Conservation (phyloP, 2,888 invertebrate genomes). For the Eristalis tenax region DNA sequence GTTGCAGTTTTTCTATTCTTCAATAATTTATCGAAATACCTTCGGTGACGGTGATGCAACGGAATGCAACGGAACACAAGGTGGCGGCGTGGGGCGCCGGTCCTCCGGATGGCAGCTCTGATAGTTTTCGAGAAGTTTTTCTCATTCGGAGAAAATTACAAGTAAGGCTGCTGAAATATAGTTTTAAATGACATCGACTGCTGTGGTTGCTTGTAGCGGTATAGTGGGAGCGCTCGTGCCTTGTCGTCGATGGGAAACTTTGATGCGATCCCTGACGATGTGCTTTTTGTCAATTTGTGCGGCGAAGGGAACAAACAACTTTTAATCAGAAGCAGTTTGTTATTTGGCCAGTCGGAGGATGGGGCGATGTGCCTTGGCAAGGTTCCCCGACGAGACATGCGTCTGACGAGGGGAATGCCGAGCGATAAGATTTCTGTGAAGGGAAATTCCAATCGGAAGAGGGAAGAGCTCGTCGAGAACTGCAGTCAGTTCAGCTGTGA, state of each 20-base stretch:
- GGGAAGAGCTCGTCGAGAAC: too few species aligned
- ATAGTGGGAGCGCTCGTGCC: neutral
- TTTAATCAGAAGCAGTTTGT: neutral
- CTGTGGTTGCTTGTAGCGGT: neutral
- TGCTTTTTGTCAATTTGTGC: conserved; percentile 15
- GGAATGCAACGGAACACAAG: conserved; percentile 9
- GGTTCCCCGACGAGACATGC: too few species aligned
- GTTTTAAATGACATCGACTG: conserved; percentile 1
- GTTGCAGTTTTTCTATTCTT: conserved; percentile 36
- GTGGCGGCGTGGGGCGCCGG: neutral
- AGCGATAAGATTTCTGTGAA: too few species aligned
- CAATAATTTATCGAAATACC: conserved; percentile 63
- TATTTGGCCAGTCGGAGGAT: neutral
- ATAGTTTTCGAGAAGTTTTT: conserved; percentile 26
- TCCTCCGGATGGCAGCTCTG: conserved; percentile 30
- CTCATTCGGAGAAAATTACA: conserved; percentile 25
- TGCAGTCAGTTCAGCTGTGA: too few species aligned
- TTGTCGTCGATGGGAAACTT: conserved; percentile 14
- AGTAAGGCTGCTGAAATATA: conserved; percentile 1
- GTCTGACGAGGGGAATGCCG: too few species aligned
- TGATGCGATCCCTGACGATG: conserved; percentile 14
- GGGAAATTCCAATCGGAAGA: too few species aligned
- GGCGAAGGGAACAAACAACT: neutral
- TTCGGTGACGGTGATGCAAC: conserved; percentile 35
- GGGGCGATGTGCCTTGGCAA: too few species aligned